Conservation (phyloP, 2,888 invertebrate species). For the Drosophila meridionalis region DNA sequence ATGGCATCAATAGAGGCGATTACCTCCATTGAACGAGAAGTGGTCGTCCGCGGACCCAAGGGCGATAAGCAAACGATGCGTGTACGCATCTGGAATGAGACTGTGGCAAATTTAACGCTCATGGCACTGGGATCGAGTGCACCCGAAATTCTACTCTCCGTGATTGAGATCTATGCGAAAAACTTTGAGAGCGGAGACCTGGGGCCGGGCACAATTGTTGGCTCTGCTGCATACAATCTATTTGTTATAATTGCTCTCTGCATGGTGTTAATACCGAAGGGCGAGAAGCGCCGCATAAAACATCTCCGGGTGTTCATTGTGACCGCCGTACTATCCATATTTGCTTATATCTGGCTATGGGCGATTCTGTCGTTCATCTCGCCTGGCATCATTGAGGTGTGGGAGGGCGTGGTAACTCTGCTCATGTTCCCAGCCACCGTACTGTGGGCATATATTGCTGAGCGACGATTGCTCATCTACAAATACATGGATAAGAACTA, state of each 20-base stretch:
- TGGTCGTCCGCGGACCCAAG: constrained; percentile 94
- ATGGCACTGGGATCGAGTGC: constrained; percentile 99
- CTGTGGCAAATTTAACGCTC: constrained; percentile 98
- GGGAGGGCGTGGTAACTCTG: constrained; percentile 98
- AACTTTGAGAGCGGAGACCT: constrained; percentile 98
- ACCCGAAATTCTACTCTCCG: constrained; percentile 98
- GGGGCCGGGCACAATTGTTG: constrained; percentile 99
- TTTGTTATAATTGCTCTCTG: constrained; percentile 99
- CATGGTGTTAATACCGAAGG: constrained; percentile 95
- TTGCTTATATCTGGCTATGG: constrained; percentile 99
- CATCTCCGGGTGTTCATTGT: constrained; percentile 98
- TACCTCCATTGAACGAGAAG: constrained; percentile 98
- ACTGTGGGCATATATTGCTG: constrained; percentile 97
- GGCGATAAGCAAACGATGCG: constrained; percentile 95
- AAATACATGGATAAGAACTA: constrained; percentile 96
- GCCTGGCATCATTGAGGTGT: constrained; percentile 95
- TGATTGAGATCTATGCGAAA: constrained; percentile 98
- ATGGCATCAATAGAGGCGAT: constrained; percentile 99
- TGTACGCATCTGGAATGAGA: constrained; percentile 99
- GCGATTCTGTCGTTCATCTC: constrained; percentile 95
- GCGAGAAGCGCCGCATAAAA: constrained; percentile 96
- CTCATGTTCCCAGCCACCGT: constrained; percentile 98
- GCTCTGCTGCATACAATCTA: constrained; percentile 99
- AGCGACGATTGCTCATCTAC: constrained; percentile 93
- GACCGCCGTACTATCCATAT: constrained; percentile 98